A percentile compares a stretch with the other conserved stretches of the same genome.
Conservation (phyloP, 2,113 vertebrate species). For the Ptyas mucosa region DNA sequence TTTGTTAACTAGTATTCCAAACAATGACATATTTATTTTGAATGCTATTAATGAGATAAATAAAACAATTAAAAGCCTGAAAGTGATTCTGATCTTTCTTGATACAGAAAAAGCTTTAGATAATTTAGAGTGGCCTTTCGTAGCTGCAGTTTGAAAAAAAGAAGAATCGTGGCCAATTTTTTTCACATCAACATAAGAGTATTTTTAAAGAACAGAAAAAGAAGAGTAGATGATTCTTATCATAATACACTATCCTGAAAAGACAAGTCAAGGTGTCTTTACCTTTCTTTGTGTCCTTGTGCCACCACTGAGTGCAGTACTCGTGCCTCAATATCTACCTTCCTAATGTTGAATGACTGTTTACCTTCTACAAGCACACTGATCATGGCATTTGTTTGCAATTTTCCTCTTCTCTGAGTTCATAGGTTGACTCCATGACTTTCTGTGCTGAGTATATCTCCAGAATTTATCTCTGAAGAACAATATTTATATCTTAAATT, state of each 20-base stretch:
- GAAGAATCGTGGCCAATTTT: neutral
- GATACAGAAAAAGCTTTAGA: neutral
- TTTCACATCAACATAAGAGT: neutral
- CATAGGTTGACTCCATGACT: neutral
- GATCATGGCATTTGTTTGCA: neutral
- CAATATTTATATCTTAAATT: neutral
- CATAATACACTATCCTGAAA: neutral
- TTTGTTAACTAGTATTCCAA: neutral
- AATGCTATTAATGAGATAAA: neutral
- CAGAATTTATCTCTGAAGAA: neutral
- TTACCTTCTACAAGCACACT: neutral
- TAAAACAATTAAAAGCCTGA: neutral
- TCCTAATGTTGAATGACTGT: neutral
- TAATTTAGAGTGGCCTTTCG: neutral
- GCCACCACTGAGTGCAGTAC: neutral
- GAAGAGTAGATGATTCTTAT: neutral
- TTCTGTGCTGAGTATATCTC: neutral
- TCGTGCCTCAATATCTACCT: neutral
- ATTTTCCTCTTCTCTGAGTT: neutral
- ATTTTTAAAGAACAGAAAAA: neutral
- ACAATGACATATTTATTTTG: neutral
- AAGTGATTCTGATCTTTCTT: neutral
- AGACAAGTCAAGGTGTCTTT: neutral
- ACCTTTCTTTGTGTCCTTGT: neutral
- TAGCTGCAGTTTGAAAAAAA: neutral